Base-by-base conservation (phyloP, 2,797 vertebrate species). In the Emydoidea blandingii region DNA sequence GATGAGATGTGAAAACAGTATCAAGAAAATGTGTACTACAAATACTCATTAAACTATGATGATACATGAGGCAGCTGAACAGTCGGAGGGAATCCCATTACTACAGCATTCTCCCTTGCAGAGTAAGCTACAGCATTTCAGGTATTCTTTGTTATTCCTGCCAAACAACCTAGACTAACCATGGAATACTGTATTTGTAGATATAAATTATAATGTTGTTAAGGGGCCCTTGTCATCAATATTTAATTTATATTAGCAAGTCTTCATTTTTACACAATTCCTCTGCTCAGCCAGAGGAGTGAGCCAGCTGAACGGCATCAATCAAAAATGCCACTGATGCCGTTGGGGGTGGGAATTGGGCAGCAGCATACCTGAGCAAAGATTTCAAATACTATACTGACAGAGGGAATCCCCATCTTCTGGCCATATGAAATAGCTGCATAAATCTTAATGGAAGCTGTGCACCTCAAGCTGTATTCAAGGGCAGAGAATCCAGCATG, bases 261-360 rank as follows among this genome's bases (percentile, higher is more conserved):
- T 79, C 68, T 93, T 83, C 59, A 65, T 85, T 95, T 91, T 83
- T 81, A 87, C 79, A 94, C 92, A 85, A 81, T 86, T 95, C 79
- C 81, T 95, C 87, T 86, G 81, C 85, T 81, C 57, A 62, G 83
- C 88, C 88, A 97, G n/a, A 72, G 56, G 83, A 92, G 86, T 8
- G 86, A 94, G 90, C 85, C 94, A 95, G 88, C 95, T 92, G 88
- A 94, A 95, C 12, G 76, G 83, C 88, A 97, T 96, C 94, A 91
- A 95, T 96, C 93, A 96, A 87, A 97, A 96, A 54, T 85, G 91
- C 79, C 92, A 85, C 47, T 97, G 88, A 81, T 83, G 52, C 2
- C 90, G 41, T 94, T 76, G 21, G 78, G 88, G 95, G 83, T 23
- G 78, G 88, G 94, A 41, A 41, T 41, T 41, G 88, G 87, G 72